Evolutionary conservation across 2,113 vertebrate genomes (phyloP), one percentile per base, ranked within the genome.

Genomic region (Equus quagga): DNA sequence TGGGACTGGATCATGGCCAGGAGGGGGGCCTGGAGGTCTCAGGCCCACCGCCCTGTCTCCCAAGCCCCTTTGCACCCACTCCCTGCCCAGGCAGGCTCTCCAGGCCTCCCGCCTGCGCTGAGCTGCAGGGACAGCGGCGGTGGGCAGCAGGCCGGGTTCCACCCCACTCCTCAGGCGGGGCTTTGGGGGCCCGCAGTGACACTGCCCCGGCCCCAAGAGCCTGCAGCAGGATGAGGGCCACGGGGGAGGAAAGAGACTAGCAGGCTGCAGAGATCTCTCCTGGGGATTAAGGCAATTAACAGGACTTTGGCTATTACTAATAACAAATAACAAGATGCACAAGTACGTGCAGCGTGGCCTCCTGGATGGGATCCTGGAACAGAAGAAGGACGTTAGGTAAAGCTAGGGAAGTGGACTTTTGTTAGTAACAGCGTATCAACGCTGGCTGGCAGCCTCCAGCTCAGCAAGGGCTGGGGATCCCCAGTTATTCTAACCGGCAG

Each of bases 201-300:
- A 4, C 2, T 7, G 67, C 26, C 41, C 33, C 8, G 46, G 60
- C 54, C 49, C 88, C 21, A 1, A 24, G 24, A 86, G 12, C 33
- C 7, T 4, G 14, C 2, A 18, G 79, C 23, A 0, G 23, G 18
- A 1, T 3, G 51, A 14, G n/a, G 64, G 36, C 4, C 24, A 12
- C 12, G 51, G 93, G 60, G n/a, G 49, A 44, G 69, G 1, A 70
- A 49, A 44, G 8, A 31, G 24, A 11, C 9, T 8, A 33, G 23
- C 1, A 15, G 24, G 0, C 18, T 64, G 49, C 26, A 4, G 1
- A 2, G 58, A 18, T 4, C 41, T n/a, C 19, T 70, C 69, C 65
- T 58, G 64, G 11, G 44, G 5, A 21, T 36, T 8, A 60, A 64
- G 49, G 26, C 21, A 11, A 6, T 51, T 23, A 28, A n/a, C 11